Base-by-base conservation (phyloP, 2,888 invertebrate genomes). In the Aphodius granarius region DNA sequence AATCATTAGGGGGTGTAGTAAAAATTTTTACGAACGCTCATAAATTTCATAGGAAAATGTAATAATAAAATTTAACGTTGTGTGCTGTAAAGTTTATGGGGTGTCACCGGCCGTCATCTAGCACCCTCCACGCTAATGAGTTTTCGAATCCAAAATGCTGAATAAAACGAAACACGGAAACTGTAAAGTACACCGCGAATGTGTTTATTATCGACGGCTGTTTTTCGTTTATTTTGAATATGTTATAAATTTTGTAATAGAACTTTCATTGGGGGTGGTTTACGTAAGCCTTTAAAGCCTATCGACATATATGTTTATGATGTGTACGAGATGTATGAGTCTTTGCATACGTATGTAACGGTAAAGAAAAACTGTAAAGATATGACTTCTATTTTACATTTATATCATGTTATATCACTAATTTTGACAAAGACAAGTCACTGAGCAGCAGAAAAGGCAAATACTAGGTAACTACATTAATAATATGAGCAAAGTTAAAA, bases 21-120 rank as follows among this genome's bases (percentile, higher is more conserved):
- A 68, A 68, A 68, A 5, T 43, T 68, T 68, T 68, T 68, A 68
- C 20, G n/a, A 21, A 20, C 21, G 5, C 13, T 20, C 20, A n/a
- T 68, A 68, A 68, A 68, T 68, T 68, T 22, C 21, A 22, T 68
- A n/a, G 68, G 21, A 68, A 68, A 68, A 68, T 68, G 68, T 22
- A 68, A 68, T 68, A 68, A 68, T 68, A 68, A 68, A 68, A 68
- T 68, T 68, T 22, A 22, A 68, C 68, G 68, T 22, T 20, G 68
- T 68, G 20, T 20, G 68, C 68, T 22, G 68, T 68, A 68, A 68
- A 68, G 68, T 68, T 68, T 68, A 68, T 68, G 20, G 22, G 21
- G 68, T 68, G 68, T 68, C 68, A 68, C 68, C 68, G 68, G 22
- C 68, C 22, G 68, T 15, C n/a, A 68, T 22, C n/a, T 22, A 22